phyloP scores from a whole-genome alignment of 2,888 invertebrate genomes.

The Pogonocherus hispidulus region DNA sequence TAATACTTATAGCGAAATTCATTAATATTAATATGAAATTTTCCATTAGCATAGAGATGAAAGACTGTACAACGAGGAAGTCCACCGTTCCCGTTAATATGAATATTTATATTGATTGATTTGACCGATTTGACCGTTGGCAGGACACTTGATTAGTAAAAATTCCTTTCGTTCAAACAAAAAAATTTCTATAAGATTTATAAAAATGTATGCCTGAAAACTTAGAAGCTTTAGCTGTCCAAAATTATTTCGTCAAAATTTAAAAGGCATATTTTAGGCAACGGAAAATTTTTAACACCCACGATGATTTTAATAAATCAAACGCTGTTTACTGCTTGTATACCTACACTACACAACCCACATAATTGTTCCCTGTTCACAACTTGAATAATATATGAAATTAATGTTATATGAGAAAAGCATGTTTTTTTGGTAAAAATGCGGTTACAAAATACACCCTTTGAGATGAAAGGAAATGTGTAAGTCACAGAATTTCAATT shows the following conservation, averaged over 20 bases:
- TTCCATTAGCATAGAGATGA: not conserved
- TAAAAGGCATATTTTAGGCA: not conserved
- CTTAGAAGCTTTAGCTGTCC: not conserved
- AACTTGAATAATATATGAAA: not conserved
- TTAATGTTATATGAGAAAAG: not conserved
- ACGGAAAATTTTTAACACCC: not conserved
- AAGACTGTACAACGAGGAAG: not conserved
- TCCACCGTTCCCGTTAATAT: not conserved
- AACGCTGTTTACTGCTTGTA: not conserved
- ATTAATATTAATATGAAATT: not conserved
- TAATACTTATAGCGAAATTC: not conserved
- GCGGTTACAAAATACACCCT: slow-evolving; percentile 1
- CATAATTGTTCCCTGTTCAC: not conserved
- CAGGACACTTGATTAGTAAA: not conserved
- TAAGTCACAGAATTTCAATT: slow-evolving; percentile 16
- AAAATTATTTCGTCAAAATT: not conserved
- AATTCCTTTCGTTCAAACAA: not conserved
- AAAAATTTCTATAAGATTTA: too few relatives aligned
- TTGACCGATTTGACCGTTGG: not conserved
- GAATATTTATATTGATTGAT: not conserved
- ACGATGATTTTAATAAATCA: not conserved
- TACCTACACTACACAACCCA: not conserved
- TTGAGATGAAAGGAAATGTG: slow-evolving; percentile 9
- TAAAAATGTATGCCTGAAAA: too few relatives aligned
- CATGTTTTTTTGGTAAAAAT: not conserved